Evolutionary conservation across 2,113 vertebrate genomes (phyloP).

Genomic region (Poeciliopsis turrubarensis): DNA sequence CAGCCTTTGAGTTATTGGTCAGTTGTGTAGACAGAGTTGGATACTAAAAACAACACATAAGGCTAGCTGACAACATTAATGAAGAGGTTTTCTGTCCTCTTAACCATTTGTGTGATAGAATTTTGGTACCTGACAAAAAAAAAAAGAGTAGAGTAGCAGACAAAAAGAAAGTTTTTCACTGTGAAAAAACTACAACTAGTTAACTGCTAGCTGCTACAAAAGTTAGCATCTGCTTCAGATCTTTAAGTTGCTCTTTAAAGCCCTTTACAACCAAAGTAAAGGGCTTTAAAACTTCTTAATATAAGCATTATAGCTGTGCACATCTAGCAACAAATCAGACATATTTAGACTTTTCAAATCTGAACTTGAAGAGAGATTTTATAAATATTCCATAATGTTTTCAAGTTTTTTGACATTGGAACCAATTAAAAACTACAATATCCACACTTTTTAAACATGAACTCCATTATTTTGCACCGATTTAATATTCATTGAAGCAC

Average conservation of each 20-base stretch:
- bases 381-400: too few species aligned
- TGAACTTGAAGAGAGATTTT: too few species aligned
- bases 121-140: neutral
- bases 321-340: too few species aligned
- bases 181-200: neutral
- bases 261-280: too few species aligned
- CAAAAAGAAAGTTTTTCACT: neutral
- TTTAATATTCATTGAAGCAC: too few species aligned
- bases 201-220: neutral
- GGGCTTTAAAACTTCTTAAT: too few species aligned
- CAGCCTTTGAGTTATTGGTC: neutral
- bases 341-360: too few species aligned
- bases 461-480: neutral
- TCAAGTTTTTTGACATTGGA: too few species aligned
- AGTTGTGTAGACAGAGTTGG: neutral
- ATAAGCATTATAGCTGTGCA: too few species aligned
- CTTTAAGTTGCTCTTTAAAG: too few species aligned
- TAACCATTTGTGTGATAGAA: neutral
- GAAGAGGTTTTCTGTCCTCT: neutral
- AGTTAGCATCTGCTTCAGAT: neutral
- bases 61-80: too few species aligned
- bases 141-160: too few species aligned
- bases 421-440: neutral
- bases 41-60: neutral
- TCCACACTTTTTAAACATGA: neutral